Conservation (phyloP, 2,113 vertebrate genomes). For the Thamnophis sirtalis region DNA sequence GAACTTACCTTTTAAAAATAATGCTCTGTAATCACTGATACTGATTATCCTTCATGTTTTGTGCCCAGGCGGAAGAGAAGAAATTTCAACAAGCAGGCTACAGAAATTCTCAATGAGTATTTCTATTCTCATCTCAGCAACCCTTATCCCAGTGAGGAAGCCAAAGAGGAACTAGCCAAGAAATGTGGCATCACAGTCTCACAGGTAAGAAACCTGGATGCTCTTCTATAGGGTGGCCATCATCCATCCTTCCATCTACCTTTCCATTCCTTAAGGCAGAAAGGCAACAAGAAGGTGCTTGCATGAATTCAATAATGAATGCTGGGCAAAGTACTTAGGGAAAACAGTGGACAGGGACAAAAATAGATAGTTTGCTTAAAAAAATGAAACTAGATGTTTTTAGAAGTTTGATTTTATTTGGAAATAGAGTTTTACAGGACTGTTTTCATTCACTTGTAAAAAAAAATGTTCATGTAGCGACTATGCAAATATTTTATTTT, state of each 20-base stretch:
- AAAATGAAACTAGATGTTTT: neutral
- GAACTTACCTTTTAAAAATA: neutral
- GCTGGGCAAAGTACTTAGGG: neutral
- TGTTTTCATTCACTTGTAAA: neutral
- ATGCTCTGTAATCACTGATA: neutral
- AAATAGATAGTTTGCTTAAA: neutral
- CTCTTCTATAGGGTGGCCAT: neutral
- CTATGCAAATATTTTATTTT: neutral
- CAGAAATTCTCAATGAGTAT: constrained; percentile 98
- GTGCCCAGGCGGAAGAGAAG: constrained; percentile 89
- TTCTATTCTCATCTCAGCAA: constrained; percentile 99
- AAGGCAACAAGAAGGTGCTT: neutral
- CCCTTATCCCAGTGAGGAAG: constrained; percentile 98
- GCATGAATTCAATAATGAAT: neutral
- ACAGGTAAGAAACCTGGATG: constrained; percentile 78
- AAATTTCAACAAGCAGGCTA: constrained; percentile 99
- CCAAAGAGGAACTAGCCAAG: constrained; percentile 99
- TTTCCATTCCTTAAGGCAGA: neutral
- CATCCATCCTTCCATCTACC: neutral
- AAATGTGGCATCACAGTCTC: constrained; percentile 98
- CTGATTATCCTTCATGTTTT: constrained; percentile 51
- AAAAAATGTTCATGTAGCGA: neutral
- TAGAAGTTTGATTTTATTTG: neutral
- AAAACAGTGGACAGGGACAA: neutral
- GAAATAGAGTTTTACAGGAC: neutral